Evolutionary conservation across 2,888 invertebrate species (phyloP), one percentile per base, ranked within the genome.

Genomic region (Lasioglossum zephyrum): DNA sequence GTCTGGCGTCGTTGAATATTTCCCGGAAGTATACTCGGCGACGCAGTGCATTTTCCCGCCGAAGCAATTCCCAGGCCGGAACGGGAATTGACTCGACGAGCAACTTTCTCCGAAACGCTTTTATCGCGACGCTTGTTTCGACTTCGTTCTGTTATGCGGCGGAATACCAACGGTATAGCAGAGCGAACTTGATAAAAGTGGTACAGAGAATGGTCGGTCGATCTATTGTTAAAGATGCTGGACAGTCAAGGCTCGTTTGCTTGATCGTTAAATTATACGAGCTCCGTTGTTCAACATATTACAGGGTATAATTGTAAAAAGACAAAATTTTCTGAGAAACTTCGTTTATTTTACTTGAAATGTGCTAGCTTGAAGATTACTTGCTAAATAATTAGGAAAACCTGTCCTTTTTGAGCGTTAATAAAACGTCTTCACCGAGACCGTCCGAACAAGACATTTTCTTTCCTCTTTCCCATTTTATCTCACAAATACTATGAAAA

Each of bases 91-190:
- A 73, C 49, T 47, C 73, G 47, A 44, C 73, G 73, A 26, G 73
- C n/a, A 31, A 31, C 47, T 49, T 73, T 73, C 44, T 73, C 49
- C 31, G 47, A 49, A 49, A 49, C 73, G 49, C 31, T 73, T 49
- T 47, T 47, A 31, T 73, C 73, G 73, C 31, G 73, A 47, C 49
- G 49, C 44, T 49, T 73, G 44, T 57, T 70, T 70, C 70, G 70
- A 39, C 70, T 41, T 11, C n/a, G 70, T 70, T 39, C 36, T 36
- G 22, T 66, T 22, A 36, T 36, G 22, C 66, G 36, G 13, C 66
- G 66, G 66, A 36, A 66, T 66, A 36, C 66, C 66, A 18, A 66
- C 39, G 66, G 39, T 3, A 66, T 22, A 22, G 36, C 18, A 22
- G 9, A 18, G 18, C 36, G 39, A 66, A 66, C 66, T 66, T 66